These are phyloP conservation scores for Medauroidea extradentata DNA, from an alignment of 1,140 invertebrate species.

Conservation along the genomic window DNA sequence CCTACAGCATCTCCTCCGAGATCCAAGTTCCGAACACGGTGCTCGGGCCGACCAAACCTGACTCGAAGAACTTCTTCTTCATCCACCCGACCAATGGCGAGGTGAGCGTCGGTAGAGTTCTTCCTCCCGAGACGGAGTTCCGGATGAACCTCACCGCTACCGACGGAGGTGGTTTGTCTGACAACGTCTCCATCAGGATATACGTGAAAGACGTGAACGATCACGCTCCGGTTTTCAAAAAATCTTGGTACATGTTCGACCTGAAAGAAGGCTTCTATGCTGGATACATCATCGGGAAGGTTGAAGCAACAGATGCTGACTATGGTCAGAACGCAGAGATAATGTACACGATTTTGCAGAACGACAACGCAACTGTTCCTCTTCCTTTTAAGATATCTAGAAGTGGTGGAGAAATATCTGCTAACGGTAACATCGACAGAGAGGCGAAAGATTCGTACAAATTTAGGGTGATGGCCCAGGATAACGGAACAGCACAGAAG, in stretches of 20 bases:
- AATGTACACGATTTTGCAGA: slow-evolving; percentile 60
- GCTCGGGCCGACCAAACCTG: background rate
- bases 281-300: slow-evolving; percentile 63
- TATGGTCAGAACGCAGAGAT: slow-evolving; percentile 71
- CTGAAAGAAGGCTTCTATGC: slow-evolving; percentile 72
- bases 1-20: slow-evolving; percentile 68
- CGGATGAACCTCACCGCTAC: slow-evolving; percentile 68
- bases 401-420: slow-evolving; percentile 67
- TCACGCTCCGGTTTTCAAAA: slow-evolving; percentile 75
- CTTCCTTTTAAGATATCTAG: slow-evolving; percentile 70
- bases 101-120: slow-evolving; percentile 64
- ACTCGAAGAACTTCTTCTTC: slow-evolving; percentile 58
- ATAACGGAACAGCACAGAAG: slow-evolving; percentile 58
- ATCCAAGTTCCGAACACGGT: slow-evolving; percentile 19
- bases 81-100: slow-evolving; percentile 69
- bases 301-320: slow-evolving; percentile 72
- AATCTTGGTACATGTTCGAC: slow-evolving; percentile 77
- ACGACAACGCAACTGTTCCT: slow-evolving; percentile 47
- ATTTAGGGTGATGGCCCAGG: slow-evolving; percentile 68
- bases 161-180: slow-evolving; percentile 68
- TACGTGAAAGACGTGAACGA: slow-evolving; percentile 79
- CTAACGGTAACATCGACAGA: slow-evolving; percentile 72
- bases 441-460: slow-evolving; percentile 67
- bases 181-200: slow-evolving; percentile 62
- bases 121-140: slow-evolving; percentile 74